Conservation (phyloP, 2,113 vertebrate genomes). For the Cacatua alba region DNA sequence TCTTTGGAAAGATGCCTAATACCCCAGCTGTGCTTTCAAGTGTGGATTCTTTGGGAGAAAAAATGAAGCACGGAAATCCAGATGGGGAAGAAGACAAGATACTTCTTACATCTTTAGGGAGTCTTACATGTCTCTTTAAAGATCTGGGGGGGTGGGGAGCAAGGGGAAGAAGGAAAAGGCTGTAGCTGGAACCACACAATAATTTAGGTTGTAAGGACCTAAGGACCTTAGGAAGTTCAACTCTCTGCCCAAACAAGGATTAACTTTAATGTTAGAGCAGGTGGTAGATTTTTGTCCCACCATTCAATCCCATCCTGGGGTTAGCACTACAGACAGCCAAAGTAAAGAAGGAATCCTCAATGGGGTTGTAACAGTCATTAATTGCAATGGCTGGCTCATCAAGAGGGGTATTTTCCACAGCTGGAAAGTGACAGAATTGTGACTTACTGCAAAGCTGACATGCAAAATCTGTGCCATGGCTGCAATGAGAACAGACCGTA, state of each 20-base stretch:
- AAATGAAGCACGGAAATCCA: not conserved
- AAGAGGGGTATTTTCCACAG: not conserved
- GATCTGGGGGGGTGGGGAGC: not conserved
- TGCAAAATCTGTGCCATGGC: not conserved
- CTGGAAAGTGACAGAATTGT: not conserved
- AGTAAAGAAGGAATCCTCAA: not conserved
- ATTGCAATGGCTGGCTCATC: not conserved
- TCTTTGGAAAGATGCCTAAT: slow-evolving; percentile 4
- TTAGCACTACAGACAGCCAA: not conserved
- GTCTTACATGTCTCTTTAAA: not conserved
- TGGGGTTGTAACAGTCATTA: not conserved
- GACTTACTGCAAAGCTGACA: not conserved
- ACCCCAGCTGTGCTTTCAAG: not conserved
- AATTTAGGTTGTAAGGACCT: not conserved
- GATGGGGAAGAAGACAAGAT: slow-evolving; percentile 7
- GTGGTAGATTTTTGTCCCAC: accelerated
- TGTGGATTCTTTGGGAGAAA: not conserved
- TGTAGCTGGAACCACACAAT: not conserved
- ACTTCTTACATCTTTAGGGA: not conserved
- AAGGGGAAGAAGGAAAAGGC: not conserved
- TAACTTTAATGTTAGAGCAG: not conserved
- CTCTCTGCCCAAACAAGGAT: not conserved
- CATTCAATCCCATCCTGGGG: not conserved
- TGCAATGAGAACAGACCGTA: not conserved
- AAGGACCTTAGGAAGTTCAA: not conserved